phyloP scores from a whole-genome alignment of 1,140 invertebrate genomes.

The Temnothorax curvispinosus region DNA sequence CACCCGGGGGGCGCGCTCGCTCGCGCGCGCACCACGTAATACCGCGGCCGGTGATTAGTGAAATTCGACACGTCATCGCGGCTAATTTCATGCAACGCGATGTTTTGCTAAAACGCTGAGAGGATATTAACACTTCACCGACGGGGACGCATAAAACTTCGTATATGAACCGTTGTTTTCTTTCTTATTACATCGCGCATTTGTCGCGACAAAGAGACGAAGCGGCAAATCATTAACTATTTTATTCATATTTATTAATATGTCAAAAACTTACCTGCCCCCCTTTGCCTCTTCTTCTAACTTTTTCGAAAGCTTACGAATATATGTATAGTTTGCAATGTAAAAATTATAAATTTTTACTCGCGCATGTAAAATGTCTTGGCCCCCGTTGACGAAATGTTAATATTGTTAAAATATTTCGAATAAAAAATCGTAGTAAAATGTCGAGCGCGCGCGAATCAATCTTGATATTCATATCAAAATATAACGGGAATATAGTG shows the following conservation, averaged over 20 bases:
- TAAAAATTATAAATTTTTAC: conserved; percentile 1
- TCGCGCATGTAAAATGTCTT: neutral
- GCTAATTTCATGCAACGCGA: conserved; percentile 8
- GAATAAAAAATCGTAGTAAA: neutral
- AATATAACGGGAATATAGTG: neutral
- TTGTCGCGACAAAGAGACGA: neutral
- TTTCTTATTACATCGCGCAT: neutral
- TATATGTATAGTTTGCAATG: neutral
- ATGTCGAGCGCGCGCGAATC: neutral
- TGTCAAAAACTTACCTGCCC: neutral
- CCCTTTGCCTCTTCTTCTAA: neutral
- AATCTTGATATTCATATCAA: neutral
- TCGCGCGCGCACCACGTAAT: neutral
- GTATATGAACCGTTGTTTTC: neutral
- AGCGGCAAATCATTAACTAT: neutral
- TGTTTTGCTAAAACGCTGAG: neutral
- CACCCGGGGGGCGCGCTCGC: neutral
- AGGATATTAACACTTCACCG: conserved; percentile 10
- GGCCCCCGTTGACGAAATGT: neutral
- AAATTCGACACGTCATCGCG: conserved; percentile 5
- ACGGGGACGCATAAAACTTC: neutral
- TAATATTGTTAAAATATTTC: neutral
- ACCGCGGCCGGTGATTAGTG: neutral
- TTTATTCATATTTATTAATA: neutral
- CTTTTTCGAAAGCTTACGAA: neutral